Base-by-base conservation (phyloP, 2,888 invertebrate genomes). In the Drosophila robusta region DNA sequence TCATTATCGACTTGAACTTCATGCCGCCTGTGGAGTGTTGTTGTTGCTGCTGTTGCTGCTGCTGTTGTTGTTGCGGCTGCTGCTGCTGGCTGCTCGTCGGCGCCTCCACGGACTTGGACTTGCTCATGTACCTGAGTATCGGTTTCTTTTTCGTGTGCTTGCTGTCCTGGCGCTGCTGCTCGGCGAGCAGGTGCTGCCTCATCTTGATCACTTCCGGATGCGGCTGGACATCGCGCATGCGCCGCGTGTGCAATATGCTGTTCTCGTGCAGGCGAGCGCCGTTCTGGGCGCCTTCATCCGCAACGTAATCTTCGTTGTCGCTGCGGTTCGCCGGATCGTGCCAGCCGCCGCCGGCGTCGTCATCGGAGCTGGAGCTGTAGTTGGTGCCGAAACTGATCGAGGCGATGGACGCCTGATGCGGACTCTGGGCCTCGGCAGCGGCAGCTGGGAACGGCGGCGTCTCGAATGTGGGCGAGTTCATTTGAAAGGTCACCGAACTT, bases 401-500 rank as follows among this genome's bases (percentile, higher is more conserved):
- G 6, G 83, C 77, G 38, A 70, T 87, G 1, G 87, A 76, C n/a
- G 70, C 46, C 14, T 84, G n/a, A n/a, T n/a, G n/a, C n/a, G n/a
- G n/a, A n/a, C n/a, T n/a, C n/a, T n/a, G n/a, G n/a, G 4, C 12
- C 24, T 44, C 54, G 16, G 8, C 24, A 2, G 32, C 7, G 26
- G 50, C 38, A 4, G 38, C 12, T 3, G 29, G 1, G 12, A 4
- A 4, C 41, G 41, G 16, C 11, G 44, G 5, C 24, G 24, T 3
- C 34, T 42, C 52, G 11, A 52, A 14, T 6, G 60, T 11, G 60
- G 81, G 41, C n/a, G 57, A 58, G 47, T 69, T 78, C 36, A 89
- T 77, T 55, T 91, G 91, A 78, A 92, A 92, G 18, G 91, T 92
- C 0, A 92, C 91, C 2, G 92, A 92, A 34, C 90, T 90, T 68